Percentiles rank a stretch among this genome's conserved stretches.
Evolutionary conservation across 2,797 vertebrate species (phyloP).

Genomic region (Erithacus rubecula): DNA sequence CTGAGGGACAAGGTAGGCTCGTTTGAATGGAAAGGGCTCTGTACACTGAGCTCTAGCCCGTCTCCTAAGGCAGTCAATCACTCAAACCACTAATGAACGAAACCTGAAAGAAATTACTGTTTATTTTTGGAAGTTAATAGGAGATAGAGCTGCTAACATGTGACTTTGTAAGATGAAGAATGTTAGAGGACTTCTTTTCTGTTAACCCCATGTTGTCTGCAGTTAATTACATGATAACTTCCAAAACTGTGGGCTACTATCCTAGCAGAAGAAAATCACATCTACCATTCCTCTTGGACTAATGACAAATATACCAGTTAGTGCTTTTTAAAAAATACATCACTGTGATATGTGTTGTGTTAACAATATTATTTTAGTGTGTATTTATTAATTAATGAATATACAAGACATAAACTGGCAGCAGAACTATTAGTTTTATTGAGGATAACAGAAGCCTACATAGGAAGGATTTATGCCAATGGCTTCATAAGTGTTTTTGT

Average conservation of each 20-base stretch:
- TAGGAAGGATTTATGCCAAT: neutral
- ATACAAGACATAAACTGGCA: neutral
- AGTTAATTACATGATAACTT: neutral
- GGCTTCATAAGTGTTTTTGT: conserved; percentile 25
- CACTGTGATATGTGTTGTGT: neutral
- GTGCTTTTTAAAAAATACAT: neutral
- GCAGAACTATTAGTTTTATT: neutral
- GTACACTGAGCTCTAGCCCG: neutral
- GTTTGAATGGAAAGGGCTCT: neutral
- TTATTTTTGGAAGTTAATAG: neutral
- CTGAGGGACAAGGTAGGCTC: neutral
- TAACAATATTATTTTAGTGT: neutral
- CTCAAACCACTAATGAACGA: neutral
- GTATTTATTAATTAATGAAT: neutral
- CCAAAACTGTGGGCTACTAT: neutral
- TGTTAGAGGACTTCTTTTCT: neutral
- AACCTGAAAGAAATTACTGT: neutral
- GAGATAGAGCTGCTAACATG: neutral
- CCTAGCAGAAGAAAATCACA: neutral
- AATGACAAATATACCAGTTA: neutral
- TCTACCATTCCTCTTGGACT: neutral
- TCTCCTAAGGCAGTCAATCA: neutral
- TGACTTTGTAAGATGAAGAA: neutral
- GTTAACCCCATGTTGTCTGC: neutral
- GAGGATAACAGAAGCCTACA: neutral